Base-by-base conservation (phyloP, 2,888 invertebrate genomes). In the Cyaniris semiargus region DNA sequence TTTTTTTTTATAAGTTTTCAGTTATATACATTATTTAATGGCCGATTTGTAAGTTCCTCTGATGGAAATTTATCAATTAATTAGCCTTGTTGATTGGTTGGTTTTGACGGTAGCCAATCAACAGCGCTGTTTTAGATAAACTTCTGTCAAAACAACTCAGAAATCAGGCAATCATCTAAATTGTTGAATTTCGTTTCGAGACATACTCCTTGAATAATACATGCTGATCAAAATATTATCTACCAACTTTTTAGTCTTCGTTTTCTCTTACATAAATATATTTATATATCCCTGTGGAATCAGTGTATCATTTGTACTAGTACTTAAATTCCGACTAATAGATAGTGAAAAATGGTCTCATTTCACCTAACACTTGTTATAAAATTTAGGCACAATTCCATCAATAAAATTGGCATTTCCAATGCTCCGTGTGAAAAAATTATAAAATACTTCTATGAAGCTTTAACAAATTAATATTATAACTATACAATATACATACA, bases 191-290 rank as follows among this genome's bases (percentile, higher is more conserved):
- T 83, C 81, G 82, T 82, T 84, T 84, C 83, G 84, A 84, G 84
- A 85, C 83, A 80, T 86, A 86, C 84, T 85, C 85, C 86, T 84
- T 85, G 83, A 85, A 81, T 84, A 84, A 84, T 85, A 83, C 78
- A 77, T 80, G 85, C 48, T 86, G 86, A 87, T 87, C 86, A 89
- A 89, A 90, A 90, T 90, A 66, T 66, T 66, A 91, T 90, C 88
- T 92, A 93, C 87, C 89, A 90, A 89, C 87, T 89, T 91, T 90
- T 83, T 94, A 94, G 94, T 94, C 94, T 94, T 94, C 90, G 87
- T 88, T 90, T 93, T 88, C 88, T 88, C 93, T 94, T 93, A 93
- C 86, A 90, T 87, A 88, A 88, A 74, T 74, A 74, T 74, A 74
- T 74, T 89, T 87, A 88, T 90, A 89, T 88, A 83, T 84, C 94